These are phyloP conservation scores for Sphaeridia pumilis DNA, from an alignment of 2,888 invertebrate species.

Conservation along the genomic window DNA sequence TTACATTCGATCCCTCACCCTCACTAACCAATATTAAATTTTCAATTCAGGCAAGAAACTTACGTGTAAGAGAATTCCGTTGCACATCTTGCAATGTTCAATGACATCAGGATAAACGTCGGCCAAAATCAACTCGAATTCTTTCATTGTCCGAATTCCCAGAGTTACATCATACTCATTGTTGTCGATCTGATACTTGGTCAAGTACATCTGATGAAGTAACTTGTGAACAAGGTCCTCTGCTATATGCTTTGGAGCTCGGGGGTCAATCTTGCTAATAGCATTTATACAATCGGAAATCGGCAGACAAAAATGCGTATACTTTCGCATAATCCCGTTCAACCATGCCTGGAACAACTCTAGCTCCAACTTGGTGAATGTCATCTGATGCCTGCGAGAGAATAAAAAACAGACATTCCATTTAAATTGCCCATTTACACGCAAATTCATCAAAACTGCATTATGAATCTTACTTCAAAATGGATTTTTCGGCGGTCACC, in stretches of 20 bases:
- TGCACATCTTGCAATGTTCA: neutral
- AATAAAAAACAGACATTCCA: neutral
- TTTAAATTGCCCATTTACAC: too few species aligned
- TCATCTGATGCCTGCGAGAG: neutral
- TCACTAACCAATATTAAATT: neutral
- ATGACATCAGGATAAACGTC: neutral
- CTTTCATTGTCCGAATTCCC: neutral
- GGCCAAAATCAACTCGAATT: neutral
- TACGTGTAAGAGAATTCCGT: neutral
- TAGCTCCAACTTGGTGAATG: neutral
- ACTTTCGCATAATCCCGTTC: neutral
- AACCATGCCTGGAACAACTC: neutral
- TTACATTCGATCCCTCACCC: neutral
- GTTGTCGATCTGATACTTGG: neutral
- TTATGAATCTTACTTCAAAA: neutral
- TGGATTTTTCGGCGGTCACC: neutral
- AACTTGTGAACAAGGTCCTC: neutral
- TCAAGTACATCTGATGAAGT: neutral
- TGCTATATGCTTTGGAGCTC: neutral
- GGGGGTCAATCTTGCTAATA: neutral
- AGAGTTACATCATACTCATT: neutral
- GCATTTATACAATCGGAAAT: neutral
- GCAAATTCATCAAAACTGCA: too few species aligned
- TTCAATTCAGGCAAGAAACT: neutral
- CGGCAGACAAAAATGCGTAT: neutral